A percentile compares a stretch with the other conserved stretches of the same genome.
phyloP scores from a whole-genome alignment of 2,888 invertebrate species.

The Macrosoma leucophasiata region DNA sequence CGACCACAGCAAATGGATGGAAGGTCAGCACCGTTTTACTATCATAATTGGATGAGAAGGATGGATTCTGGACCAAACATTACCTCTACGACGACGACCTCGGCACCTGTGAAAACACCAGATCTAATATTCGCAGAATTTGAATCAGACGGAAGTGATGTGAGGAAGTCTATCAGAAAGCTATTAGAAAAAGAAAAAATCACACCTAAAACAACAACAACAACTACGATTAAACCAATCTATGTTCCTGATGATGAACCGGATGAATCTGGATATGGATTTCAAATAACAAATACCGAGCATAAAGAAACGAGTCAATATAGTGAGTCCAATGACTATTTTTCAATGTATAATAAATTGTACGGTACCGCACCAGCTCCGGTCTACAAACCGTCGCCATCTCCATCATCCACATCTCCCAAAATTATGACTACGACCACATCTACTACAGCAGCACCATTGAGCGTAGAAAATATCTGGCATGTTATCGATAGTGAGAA shows the following conservation, averaged over 20 bases:
- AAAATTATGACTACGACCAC: slow-evolving; percentile 37
- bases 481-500: slow-evolving; percentile 65
- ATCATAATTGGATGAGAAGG: slow-evolving; percentile 62
- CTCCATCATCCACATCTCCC: slow-evolving; percentile 22
- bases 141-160: slow-evolving; percentile 45
- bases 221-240: slow-evolving; percentile 44
- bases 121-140: slow-evolving; percentile 69
- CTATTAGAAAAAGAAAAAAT: slow-evolving; percentile 54
- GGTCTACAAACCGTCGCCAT: slow-evolving; percentile 38
- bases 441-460: slow-evolving; percentile 34
- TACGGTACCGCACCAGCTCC: slow-evolving; percentile 40
- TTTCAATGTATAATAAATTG: slow-evolving; percentile 47
- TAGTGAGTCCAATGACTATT: slow-evolving; percentile 47
- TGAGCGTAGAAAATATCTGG: slow-evolving; percentile 61
- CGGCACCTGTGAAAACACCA: slow-evolving; percentile 45
- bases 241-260: slow-evolving; percentile 50
- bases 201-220: slow-evolving; percentile 32
- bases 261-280: slow-evolving; percentile 32
- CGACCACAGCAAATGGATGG: slow-evolving; percentile 37
- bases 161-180: slow-evolving; percentile 57
- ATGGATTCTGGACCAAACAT: slow-evolving; percentile 46
- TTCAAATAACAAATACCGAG: slow-evolving; percentile 27
- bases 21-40: slow-evolving; percentile 59
- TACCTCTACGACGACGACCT: slow-evolving; percentile 35
- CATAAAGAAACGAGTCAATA: slow-evolving; percentile 26